These are phyloP conservation scores for Aporophyla lueneburgensis DNA, from an alignment of 2,888 invertebrate genomes.

Conservation along the genomic window DNA sequence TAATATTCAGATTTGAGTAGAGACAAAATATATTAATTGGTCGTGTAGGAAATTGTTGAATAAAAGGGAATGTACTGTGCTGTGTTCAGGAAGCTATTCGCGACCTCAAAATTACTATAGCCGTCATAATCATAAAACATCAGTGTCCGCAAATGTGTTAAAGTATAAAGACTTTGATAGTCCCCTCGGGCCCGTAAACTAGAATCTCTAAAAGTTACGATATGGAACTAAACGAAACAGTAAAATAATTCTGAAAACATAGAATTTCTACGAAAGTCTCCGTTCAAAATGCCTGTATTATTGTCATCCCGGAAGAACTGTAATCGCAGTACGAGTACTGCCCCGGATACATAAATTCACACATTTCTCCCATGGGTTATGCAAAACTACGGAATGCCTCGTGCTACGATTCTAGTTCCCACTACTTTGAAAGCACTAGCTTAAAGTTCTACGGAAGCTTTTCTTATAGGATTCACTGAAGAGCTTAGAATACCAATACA, in stretches of 20 bases:
- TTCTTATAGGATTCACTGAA: not conserved
- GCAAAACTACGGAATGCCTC: constrained; percentile 19
- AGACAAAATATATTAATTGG: not conserved
- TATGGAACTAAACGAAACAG: not conserved
- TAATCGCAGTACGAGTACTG: constrained; percentile 6
- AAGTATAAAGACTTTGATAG: constrained; percentile 16
- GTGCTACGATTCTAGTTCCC: constrained; percentile 9
- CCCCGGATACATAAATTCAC: constrained; percentile 40
- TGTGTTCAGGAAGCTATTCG: not conserved
- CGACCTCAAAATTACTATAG: not conserved
- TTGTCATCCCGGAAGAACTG: constrained; percentile 12
- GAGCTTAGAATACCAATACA: not conserved
- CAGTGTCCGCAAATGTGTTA: constrained; percentile 7
- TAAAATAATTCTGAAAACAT: not conserved
- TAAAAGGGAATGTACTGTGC: not conserved
- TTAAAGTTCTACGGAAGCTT: not conserved
- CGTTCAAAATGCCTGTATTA: constrained; percentile 19
- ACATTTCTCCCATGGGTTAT: constrained; percentile 20
- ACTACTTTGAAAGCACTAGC: not conserved
- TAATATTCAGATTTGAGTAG: not conserved
- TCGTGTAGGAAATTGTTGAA: not conserved
- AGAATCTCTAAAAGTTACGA: not conserved
- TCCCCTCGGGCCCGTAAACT: not conserved
- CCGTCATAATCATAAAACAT: constrained; percentile 28
- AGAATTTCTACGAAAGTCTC: not conserved